A percentile compares a stretch with the other conserved stretches of the same genome.
Evolutionary conservation across 2,888 invertebrate genomes (phyloP).

Genomic region (Microplitis manilae): DNA sequence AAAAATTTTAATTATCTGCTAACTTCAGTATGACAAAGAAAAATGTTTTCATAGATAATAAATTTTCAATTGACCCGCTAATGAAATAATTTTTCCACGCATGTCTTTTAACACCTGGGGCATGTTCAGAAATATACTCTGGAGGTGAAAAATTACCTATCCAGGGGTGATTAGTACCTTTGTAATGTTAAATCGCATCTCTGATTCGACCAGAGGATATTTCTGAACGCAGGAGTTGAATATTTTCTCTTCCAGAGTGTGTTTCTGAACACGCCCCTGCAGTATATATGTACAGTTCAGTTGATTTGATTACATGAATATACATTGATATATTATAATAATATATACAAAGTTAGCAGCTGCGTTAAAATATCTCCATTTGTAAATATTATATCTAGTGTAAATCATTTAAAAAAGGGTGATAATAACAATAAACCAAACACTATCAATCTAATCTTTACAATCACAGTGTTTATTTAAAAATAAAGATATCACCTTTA

Average conservation of each 20-base stretch:
- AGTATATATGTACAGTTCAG: not conserved
- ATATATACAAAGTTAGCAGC: not conserved
- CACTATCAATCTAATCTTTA: not conserved
- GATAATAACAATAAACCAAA: not conserved
- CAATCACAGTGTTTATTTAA: not conserved
- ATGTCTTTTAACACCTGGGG: not conserved
- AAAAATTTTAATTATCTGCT: too few species aligned
- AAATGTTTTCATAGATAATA: not conserved
- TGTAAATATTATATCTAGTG: not conserved
- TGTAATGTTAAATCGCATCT: too few species aligned
- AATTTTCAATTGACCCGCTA: not conserved
- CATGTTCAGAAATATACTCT: too few species aligned
- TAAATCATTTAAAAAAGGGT: not conserved
- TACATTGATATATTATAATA: not conserved
- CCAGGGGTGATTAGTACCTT: too few species aligned
- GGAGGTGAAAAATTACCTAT: too few species aligned
- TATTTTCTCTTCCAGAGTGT: too few species aligned
- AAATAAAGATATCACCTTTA: not conserved
- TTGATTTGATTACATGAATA: not conserved
- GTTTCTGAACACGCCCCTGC: too few species aligned
- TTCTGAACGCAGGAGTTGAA: too few species aligned
- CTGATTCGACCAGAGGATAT: too few species aligned
- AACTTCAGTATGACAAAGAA: not conserved
- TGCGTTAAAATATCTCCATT: not conserved
- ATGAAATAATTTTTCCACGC: not conserved